Percentiles rank a stretch among this genome's conserved stretches.
These are phyloP conservation scores for Ramphastos sulfuratus DNA, from an alignment of 2,113 vertebrate genomes.

Conservation along the genomic window DNA sequence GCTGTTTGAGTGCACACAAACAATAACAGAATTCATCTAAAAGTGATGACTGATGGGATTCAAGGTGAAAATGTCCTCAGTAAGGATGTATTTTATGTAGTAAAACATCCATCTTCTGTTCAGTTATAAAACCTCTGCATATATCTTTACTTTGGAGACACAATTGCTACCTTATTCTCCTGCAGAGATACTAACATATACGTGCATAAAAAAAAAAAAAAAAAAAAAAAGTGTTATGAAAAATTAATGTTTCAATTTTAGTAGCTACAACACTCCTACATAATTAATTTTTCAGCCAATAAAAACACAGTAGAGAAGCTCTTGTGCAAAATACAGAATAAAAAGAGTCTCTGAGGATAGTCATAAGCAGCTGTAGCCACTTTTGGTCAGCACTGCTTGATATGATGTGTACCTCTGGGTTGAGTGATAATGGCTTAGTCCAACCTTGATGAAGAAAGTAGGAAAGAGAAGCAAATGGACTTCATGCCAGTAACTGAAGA, in stretches of 20 bases:
- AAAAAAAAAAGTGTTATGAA: not conserved
- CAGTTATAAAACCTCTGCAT: not conserved
- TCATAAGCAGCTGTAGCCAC: not conserved
- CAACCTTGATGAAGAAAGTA: not conserved
- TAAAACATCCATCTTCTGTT: not conserved
- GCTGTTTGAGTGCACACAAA: slow-evolving; percentile 22
- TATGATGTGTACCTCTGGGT: not conserved
- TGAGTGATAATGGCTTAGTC: not conserved
- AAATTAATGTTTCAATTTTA: not conserved
- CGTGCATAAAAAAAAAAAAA: too few relatives aligned
- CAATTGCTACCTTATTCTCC: not conserved
- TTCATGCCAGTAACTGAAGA: not conserved
- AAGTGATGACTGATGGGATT: slow-evolving; percentile 43
- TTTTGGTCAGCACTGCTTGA: not conserved
- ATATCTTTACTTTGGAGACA: not conserved
- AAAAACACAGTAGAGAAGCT: not conserved
- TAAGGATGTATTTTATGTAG: not conserved
- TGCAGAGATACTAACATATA: not conserved
- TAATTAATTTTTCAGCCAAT: not conserved
- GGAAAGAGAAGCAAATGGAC: not conserved
- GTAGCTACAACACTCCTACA: not conserved
- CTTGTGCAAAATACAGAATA: not conserved
- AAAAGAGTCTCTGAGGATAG: not conserved
- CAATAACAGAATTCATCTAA: not conserved
- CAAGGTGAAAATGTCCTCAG: slow-evolving; percentile 58